These are phyloP conservation scores for Chaetodon auriga DNA, from an alignment of 2,113 vertebrate species.

Conservation along the genomic window DNA sequence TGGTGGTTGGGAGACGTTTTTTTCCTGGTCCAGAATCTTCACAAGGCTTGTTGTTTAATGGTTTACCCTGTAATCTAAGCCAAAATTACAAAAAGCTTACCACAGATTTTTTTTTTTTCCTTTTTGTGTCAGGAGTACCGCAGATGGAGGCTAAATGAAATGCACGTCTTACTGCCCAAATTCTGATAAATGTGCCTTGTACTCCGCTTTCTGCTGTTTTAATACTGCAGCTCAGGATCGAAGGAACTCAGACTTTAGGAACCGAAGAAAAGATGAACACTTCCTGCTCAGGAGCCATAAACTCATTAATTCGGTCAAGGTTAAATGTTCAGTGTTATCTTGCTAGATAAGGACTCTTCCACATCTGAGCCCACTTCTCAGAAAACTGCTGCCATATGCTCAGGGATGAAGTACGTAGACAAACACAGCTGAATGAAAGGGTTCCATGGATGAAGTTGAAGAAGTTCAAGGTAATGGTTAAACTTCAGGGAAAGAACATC, in stretches of 20 bases:
- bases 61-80: not conserved
- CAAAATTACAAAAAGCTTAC: not conserved
- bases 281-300: not conserved
- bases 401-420: not conserved
- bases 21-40: not conserved
- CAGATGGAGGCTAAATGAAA: not conserved
- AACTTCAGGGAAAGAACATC: not conserved
- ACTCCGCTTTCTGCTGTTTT: not conserved
- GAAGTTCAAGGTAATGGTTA: not conserved
- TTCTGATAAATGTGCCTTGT: not conserved
- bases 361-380: slow-evolving; percentile 9
- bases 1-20: not conserved
- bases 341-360: slow-evolving; percentile 1
- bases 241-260: not conserved
- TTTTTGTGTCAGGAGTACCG: not conserved
- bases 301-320: slow-evolving; percentile 13
- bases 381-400: not conserved
- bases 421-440: slow-evolving; percentile 4
- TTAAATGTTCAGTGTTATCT: slow-evolving; percentile 34
- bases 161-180: not conserved
- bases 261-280: not conserved
- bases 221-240: not conserved
- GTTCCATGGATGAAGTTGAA: not conserved
- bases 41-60: not conserved
- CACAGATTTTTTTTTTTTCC: not conserved